phyloP scores from a whole-genome alignment of 2,797 vertebrate genomes.

The Furcifer pardalis region DNA sequence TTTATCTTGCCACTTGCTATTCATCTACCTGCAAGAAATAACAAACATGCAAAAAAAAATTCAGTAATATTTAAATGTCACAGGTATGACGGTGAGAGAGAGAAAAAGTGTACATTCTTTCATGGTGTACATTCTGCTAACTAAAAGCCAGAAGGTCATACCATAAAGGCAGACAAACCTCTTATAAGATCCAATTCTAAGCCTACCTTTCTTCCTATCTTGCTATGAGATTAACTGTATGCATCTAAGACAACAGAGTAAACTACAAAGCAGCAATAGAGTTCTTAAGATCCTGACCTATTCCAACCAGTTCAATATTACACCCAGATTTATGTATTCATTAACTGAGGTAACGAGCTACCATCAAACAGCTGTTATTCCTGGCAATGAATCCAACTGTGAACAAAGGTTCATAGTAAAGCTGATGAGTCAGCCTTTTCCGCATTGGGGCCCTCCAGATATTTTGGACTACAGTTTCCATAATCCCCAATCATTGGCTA shows the following conservation, averaged over 20 bases:
- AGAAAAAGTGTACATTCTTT: neutral
- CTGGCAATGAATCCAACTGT: too few relatives aligned
- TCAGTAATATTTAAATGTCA: neutral
- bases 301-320: neutral
- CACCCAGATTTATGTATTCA: too few relatives aligned
- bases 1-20: too few relatives aligned
- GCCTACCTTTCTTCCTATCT: too few relatives aligned
- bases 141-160: neutral
- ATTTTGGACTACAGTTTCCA: too few relatives aligned
- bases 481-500: too few relatives aligned
- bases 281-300: neutral
- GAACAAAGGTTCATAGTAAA: too few relatives aligned
- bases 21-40: too few relatives aligned
- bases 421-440: too few relatives aligned
- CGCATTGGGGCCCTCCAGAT: too few relatives aligned
- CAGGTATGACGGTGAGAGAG: neutral
- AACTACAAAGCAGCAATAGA: neutral
- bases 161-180: neutral
- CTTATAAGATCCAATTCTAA: neutral
- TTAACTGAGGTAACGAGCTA: too few relatives aligned
- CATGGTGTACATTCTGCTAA: too few relatives aligned
- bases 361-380: neutral
- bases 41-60: neutral
- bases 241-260: neutral
- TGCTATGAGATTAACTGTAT: neutral